phyloP scores from a whole-genome alignment of 2,113 vertebrate genomes.

The Trichomycterus rosablanca region DNA sequence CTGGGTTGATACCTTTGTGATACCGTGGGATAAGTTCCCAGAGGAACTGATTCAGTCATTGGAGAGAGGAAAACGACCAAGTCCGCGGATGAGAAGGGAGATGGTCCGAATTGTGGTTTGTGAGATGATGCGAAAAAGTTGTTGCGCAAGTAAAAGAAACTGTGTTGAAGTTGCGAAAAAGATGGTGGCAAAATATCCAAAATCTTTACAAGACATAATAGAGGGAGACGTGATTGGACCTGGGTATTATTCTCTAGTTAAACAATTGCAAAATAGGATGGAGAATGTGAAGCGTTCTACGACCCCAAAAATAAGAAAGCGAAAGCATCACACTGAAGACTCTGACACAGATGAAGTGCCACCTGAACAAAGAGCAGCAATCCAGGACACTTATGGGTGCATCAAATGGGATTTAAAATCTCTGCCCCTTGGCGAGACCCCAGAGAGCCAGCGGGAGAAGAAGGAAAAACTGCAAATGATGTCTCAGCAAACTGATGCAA shows the following conservation, averaged over 20 bases:
- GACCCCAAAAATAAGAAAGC: slow-evolving; percentile 18
- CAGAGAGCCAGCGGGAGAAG: too few species aligned
- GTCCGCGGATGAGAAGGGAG: slow-evolving; percentile 37
- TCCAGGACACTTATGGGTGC: too few species aligned
- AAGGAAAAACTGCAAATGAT: slow-evolving; percentile 31
- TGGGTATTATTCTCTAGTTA: slow-evolving; percentile 5
- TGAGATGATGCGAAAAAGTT: slow-evolving; percentile 37
- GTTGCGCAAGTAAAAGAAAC: slow-evolving; percentile 25
- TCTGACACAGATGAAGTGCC: slow-evolving; percentile 4
- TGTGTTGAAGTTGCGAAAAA: slow-evolving; percentile 39
- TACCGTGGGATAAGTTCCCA: background rate
- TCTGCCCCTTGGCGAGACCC: background rate
- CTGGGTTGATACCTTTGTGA: background rate
- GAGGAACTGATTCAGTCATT: slow-evolving; percentile 40
- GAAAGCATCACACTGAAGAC: background rate
- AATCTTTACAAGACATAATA: slow-evolving; percentile 9
- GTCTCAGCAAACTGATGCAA: slow-evolving; percentile 28
- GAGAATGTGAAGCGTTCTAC: too few species aligned
- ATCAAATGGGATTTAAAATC: slow-evolving; percentile 14
- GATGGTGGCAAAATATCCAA: slow-evolving; percentile 34
- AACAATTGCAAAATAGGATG: slow-evolving; percentile 11
- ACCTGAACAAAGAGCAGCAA: too few species aligned
- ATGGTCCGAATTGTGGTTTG: slow-evolving; percentile 37
- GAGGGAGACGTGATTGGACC: slow-evolving; percentile 7
- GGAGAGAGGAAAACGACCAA: slow-evolving; percentile 33